Conservation (phyloP, 2,888 invertebrate genomes). For the Gymnoscelis rufifasciata region DNA sequence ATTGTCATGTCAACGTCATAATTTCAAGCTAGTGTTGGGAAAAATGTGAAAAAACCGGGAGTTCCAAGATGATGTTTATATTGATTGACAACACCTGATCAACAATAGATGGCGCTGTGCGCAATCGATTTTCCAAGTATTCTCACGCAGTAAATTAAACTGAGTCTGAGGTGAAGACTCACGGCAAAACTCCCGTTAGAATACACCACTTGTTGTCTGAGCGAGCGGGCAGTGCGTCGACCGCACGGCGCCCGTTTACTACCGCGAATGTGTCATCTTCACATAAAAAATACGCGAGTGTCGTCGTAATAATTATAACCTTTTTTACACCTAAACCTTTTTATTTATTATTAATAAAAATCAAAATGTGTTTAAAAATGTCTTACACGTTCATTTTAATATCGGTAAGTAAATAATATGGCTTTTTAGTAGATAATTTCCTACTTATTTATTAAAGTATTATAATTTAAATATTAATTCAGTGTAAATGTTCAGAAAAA, state of each 20-base stretch:
- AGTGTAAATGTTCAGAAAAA: no score
- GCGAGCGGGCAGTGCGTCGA: constrained; percentile 75
- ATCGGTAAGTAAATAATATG: constrained; percentile 51
- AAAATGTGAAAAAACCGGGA: constrained; percentile 32
- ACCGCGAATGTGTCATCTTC: constrained; percentile 72
- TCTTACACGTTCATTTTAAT: constrained; percentile 47
- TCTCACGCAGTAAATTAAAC: no score
- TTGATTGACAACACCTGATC: neutral
- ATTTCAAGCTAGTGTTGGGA: neutral
- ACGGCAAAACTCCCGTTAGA: constrained; percentile 76
- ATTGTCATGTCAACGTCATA: no score
- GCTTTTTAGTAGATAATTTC: neutral
- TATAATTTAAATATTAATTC: no score
- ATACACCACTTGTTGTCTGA: constrained; percentile 73
- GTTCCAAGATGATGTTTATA: constrained; percentile 6
- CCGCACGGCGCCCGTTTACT: constrained; percentile 74
- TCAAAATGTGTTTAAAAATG: constrained; percentile 59
- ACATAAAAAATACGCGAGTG: constrained; percentile 64
- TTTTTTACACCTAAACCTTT: no score
- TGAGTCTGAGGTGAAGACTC: constrained; percentile 45
- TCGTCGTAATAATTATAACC: constrained; percentile 39
- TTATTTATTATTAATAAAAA: constrained; percentile 41
- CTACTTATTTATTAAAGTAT: neutral
- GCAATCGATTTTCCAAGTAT: neutral
- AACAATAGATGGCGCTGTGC: neutral